Base-by-base conservation (phyloP, 1,140 invertebrate species). In the Schlechtendalia chinensis region DNA sequence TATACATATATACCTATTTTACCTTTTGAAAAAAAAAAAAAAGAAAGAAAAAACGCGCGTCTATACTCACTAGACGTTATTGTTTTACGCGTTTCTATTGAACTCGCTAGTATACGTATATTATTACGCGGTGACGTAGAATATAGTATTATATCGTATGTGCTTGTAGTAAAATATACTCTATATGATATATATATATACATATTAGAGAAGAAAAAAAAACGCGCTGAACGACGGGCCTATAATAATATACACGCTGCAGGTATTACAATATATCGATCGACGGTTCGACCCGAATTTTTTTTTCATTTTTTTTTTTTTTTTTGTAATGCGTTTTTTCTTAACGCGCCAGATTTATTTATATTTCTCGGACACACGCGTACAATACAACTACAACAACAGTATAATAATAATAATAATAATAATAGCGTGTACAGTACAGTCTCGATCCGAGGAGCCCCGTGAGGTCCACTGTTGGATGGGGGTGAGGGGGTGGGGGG, bases 381-480 rank as follows among this genome's bases (percentile, higher is more conserved):
- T n/a, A n/a, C n/a, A n/a, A n/a, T n/a, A n/a, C n/a, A n/a, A n/a
- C n/a, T 3, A 39, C 32, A 8, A 39, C 32, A 39, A 39, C 32
- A 39, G 8, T 39, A 39, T 8, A 8, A 39, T 8, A 39, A 39
- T 39, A 39, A 8, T n/a, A n/a, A 29, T 32, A n/a, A n/a, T n/a
- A n/a, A n/a, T n/a, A n/a, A n/a, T n/a, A n/a, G n/a, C n/a, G n/a
- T n/a, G n/a, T n/a, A n/a, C n/a, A n/a, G n/a, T n/a, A n/a, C n/a
- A n/a, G n/a, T n/a, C n/a, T n/a, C n/a, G n/a, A n/a, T n/a, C n/a
- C n/a, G n/a, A n/a, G 4, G 22, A 69, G 22, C 67, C 22, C 47
- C 67, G 67, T 69, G 67, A 69, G 45, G 67, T 69, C 67, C 67
- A n/a, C n/a, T n/a, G n/a, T n/a, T n/a, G n/a, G n/a, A n/a, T n/a